Evolutionary conservation across 2,113 vertebrate species (phyloP).

Genomic region (Lycaon pictus): DNA sequence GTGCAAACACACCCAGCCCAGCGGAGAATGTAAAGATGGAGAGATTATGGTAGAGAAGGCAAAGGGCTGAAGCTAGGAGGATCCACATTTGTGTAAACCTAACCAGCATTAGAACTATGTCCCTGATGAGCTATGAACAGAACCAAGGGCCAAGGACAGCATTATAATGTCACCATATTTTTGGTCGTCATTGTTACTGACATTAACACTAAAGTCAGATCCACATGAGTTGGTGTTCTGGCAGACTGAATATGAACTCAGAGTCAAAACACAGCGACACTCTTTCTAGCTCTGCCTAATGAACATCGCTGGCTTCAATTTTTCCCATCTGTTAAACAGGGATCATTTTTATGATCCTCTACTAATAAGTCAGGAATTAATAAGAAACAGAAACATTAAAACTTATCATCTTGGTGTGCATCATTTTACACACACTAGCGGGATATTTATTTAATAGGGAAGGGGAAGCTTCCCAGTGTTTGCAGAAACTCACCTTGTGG

Average conservation of each 20-base stretch:
- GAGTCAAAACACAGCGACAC: background rate
- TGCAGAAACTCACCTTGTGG: background rate
- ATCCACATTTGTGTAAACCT: background rate
- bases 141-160: background rate
- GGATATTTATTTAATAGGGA: background rate
- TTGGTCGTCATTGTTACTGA: background rate
- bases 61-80: background rate
- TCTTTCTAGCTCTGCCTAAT: background rate
- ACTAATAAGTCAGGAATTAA: slow-evolving; percentile 22
- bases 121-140: background rate
- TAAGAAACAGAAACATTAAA: slow-evolving; percentile 28
- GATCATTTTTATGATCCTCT: background rate
- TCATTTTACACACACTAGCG: background rate
- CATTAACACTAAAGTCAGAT: background rate
- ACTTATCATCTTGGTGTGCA: background rate
- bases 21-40: background rate
- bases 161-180: background rate
- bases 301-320: slow-evolving; percentile 29
- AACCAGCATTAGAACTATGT: background rate
- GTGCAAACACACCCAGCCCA: background rate
- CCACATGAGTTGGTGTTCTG: background rate
- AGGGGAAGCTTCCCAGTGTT: background rate
- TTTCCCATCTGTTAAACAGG: background rate
- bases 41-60: background rate
- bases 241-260: background rate